phyloP scores from a whole-genome alignment of 2,113 vertebrate species.

The Sylvilagus bachmani region DNA sequence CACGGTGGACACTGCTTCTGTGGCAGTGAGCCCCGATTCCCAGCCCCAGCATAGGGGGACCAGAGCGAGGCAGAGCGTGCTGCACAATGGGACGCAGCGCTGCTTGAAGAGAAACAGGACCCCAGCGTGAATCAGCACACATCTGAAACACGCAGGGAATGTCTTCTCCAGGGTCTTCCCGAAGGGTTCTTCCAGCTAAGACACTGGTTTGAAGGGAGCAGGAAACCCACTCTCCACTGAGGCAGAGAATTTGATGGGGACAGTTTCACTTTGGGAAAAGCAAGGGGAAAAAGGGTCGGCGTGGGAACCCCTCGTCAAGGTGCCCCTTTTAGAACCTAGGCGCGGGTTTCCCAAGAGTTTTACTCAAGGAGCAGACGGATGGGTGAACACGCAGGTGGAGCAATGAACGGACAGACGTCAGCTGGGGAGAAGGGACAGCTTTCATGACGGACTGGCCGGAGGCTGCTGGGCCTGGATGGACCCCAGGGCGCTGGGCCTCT shows the following conservation, averaged over 20 bases:
- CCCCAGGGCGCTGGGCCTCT: background rate
- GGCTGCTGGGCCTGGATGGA: background rate
- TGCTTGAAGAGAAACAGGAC: slow-evolving; percentile 2
- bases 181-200: background rate
- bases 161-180: background rate
- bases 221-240: background rate
- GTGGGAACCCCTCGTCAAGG: background rate
- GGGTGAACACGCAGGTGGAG: background rate
- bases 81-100: background rate
- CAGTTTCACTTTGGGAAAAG: slow-evolving; percentile 26
- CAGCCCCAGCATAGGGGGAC: background rate
- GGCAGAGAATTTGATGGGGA: background rate
- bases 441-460: background rate
- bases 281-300: slow-evolving; percentile 7
- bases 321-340: background rate
- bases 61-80: background rate
- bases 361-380: background rate
- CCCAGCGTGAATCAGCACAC: slow-evolving; percentile 47
- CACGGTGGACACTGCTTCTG: background rate
- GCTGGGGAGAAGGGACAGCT: background rate
- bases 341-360: background rate
- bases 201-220: background rate
- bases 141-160: slow-evolving; percentile 3
- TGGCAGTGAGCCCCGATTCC: background rate
- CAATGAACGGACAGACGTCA: background rate